Conservation (phyloP, 2,113 vertebrate species). For the Spilogale gracilis region DNA sequence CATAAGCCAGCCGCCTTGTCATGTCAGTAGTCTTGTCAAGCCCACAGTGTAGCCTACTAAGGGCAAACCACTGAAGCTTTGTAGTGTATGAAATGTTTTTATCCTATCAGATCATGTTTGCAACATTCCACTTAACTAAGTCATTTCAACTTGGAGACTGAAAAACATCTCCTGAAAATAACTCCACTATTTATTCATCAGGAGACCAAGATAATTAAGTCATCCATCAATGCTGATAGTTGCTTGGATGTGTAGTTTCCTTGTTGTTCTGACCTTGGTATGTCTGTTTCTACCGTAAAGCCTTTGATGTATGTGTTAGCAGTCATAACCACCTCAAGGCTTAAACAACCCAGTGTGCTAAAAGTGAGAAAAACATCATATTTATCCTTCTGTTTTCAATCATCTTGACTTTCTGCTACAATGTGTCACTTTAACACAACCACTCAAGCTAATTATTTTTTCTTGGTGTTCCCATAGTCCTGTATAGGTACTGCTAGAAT, state of each 20-base stretch:
- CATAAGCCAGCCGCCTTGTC: conserved; percentile 73
- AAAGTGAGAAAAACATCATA: conserved; percentile 68
- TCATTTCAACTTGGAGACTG: conserved; percentile 77
- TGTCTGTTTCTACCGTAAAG: conserved; percentile 67
- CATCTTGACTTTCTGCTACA: conserved; percentile 59
- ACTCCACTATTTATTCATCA: conserved; percentile 75
- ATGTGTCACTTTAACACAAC: not conserved
- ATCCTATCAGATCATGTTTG: conserved; percentile 77
- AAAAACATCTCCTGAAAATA: conserved; percentile 63
- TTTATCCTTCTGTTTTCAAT: conserved; percentile 72
- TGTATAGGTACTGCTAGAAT: not conserved
- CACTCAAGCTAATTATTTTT: conserved; percentile 45
- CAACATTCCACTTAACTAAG: conserved; percentile 77
- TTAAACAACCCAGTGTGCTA: conserved; percentile 57
- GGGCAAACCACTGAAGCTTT: conserved; percentile 59
- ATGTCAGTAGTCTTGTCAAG: conserved; percentile 71
- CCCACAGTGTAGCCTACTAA: not conserved
- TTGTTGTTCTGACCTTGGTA: conserved; percentile 84
- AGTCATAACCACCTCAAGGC: conserved; percentile 74
- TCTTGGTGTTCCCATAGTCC: not conserved
- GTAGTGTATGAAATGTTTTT: conserved; percentile 36
- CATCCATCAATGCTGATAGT: conserved; percentile 82
- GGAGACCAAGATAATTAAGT: conserved; percentile 83
- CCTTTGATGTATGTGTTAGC: conserved; percentile 77
- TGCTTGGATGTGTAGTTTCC: conserved; percentile 61